Percentiles rank a stretch among this genome's conserved stretches.
Evolutionary conservation across 1,140 invertebrate species (phyloP).

Genomic region (Bombus affinis): DNA sequence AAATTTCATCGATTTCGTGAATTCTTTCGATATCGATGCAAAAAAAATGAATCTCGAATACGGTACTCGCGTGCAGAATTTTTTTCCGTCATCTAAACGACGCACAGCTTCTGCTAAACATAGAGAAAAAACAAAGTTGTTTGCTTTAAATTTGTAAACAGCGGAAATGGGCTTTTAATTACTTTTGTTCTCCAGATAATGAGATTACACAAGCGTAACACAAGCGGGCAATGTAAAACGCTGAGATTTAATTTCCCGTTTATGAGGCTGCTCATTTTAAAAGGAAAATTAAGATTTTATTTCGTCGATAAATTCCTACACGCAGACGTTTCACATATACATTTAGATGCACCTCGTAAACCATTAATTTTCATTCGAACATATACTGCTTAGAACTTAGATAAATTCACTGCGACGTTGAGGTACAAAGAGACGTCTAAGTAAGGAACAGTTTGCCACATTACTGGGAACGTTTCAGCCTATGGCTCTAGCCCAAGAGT

Average conservation of each 20-base stretch:
- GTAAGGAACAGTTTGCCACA: slow-evolving; percentile 16
- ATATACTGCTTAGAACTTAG: not conserved
- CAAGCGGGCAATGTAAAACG: not conserved
- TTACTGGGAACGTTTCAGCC: slow-evolving; percentile 1
- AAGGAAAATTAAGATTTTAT: not conserved
- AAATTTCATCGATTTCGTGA: not conserved
- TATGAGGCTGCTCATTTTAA: no score
- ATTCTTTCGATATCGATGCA: no score
- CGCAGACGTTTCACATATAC: no score
- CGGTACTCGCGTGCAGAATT: not conserved
- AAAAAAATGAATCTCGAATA: not conserved
- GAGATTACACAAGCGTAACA: not conserved
- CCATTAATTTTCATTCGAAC: not conserved
- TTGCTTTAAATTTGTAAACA: not conserved
- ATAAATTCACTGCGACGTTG: not conserved
- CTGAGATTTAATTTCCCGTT: not conserved
- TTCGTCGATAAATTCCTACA: not conserved
- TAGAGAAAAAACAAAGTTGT: not conserved
- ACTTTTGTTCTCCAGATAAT: not conserved
- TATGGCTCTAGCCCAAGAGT: slow-evolving; percentile 5
- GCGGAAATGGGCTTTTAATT: not conserved
- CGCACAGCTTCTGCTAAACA: not conserved
- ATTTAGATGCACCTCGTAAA: not conserved
- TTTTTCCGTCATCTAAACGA: not conserved
- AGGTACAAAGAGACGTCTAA: not conserved